Conservation (phyloP, 2,113 vertebrate species). For the Oplegnathus fasciatus region DNA sequence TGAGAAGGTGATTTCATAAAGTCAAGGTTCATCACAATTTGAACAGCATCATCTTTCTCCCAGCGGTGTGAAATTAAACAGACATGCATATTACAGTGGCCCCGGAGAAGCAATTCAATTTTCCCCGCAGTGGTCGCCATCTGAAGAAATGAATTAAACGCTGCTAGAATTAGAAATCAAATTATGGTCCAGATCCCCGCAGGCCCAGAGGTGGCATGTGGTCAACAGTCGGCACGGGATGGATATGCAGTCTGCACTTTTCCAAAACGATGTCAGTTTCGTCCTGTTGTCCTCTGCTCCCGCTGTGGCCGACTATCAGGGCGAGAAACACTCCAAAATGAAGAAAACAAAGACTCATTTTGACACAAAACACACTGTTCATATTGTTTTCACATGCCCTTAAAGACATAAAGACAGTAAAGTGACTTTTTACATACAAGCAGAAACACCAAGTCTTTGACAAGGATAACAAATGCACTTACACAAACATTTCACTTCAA, state of each 20-base stretch:
- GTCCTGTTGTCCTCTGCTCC: slow-evolving; percentile 17
- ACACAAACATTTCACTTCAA: slow-evolving; percentile 47
- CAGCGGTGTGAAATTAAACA: slow-evolving; percentile 70
- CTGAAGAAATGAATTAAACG: slow-evolving; percentile 68
- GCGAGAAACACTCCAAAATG: slow-evolving; percentile 19
- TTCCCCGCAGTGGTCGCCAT: slow-evolving; percentile 58
- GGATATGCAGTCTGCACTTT: slow-evolving; percentile 36
- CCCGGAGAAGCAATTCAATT: slow-evolving; percentile 60
- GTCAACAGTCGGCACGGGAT: slow-evolving; percentile 44
- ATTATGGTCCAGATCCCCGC: slow-evolving; percentile 55
- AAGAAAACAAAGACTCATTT: slow-evolving; percentile 35
- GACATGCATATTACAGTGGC: slow-evolving; percentile 61
- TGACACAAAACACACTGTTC: slow-evolving; percentile 57
- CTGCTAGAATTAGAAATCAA: slow-evolving; percentile 71
- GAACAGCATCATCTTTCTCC: slow-evolving; percentile 50
- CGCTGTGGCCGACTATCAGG: slow-evolving; percentile 8
- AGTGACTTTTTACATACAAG: slow-evolving; percentile 30
- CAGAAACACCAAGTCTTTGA: slow-evolving; percentile 57
- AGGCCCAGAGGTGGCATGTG: slow-evolving; percentile 56
- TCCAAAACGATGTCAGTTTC: slow-evolving; percentile 12
- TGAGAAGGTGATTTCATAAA: slow-evolving; percentile 53
- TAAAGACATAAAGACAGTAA: slow-evolving; percentile 38
- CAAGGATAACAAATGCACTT: slow-evolving; percentile 38
- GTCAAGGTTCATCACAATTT: slow-evolving; percentile 61
- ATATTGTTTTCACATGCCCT: slow-evolving; percentile 55